phyloP scores from a whole-genome alignment of 2,888 invertebrate genomes.

The Carcina quercana region DNA sequence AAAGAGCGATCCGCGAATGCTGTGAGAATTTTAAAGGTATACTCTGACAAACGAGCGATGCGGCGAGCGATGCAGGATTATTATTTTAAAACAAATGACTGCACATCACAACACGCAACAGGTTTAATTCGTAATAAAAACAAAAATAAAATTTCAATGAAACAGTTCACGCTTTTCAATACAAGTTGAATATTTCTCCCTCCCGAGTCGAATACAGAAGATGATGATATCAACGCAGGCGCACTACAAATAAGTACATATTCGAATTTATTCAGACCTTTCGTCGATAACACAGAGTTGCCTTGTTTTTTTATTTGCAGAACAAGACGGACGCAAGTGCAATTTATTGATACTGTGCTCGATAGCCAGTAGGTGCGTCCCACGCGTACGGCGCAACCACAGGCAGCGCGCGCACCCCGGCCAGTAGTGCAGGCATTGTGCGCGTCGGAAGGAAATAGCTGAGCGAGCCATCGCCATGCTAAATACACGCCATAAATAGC shows the following conservation, averaged over 20 bases:
- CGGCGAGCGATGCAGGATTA: constrained; percentile 20
- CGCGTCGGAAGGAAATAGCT: constrained; percentile 55
- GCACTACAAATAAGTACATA: constrained; percentile 55
- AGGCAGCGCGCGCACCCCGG: constrained; percentile 26
- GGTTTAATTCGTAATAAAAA: constrained; percentile 22
- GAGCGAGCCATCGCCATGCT: constrained; percentile 49
- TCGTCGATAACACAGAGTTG: constrained; percentile 57
- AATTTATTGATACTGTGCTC: constrained; percentile 68
- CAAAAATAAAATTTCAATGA: constrained; percentile 14
- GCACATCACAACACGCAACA: constrained; percentile 17
- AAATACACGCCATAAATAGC: constrained; percentile 65
- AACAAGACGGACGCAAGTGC: constrained; percentile 60
- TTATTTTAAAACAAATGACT: constrained; percentile 27
- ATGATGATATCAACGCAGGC: constrained; percentile 58
- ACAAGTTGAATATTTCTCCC: constrained; percentile 15
- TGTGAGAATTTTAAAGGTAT: constrained; percentile 36
- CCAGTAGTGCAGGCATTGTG: constrained; percentile 38
- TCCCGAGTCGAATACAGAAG: constrained; percentile 10
- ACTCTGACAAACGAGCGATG: constrained; percentile 36
- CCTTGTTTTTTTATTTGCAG: constrained; percentile 60
- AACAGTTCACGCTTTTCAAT: constrained; percentile 16
- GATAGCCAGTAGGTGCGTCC: constrained; percentile 67
- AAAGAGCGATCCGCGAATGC: constrained; percentile 33
- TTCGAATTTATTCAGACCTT: constrained; percentile 65
- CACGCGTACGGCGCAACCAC: constrained; percentile 51